Conservation (phyloP, 2,113 vertebrate genomes). For the Hystrix cristata region DNA sequence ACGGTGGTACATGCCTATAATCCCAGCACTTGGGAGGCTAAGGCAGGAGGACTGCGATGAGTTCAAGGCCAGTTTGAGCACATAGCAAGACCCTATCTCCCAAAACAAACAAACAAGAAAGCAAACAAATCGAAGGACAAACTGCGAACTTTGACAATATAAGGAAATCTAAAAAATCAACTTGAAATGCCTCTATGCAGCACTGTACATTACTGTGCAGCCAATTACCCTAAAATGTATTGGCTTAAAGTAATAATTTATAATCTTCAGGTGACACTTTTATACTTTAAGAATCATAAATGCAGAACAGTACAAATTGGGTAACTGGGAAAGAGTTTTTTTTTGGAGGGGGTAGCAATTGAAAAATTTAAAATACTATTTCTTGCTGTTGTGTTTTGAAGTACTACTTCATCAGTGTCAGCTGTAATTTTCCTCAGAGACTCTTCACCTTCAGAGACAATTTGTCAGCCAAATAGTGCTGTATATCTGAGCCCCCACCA, state of each 20-base stretch:
- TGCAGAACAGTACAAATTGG: background rate
- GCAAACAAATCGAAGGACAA: background rate
- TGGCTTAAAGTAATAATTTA: background rate
- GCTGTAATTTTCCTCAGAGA: background rate
- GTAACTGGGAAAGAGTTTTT: background rate
- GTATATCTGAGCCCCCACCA: background rate
- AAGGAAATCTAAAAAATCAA: background rate
- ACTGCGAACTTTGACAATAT: background rate
- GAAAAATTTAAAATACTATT: slow-evolving; percentile 2
- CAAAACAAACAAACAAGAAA: background rate
- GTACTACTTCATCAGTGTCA: background rate
- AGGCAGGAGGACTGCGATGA: background rate
- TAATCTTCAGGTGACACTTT: slow-evolving; percentile 12
- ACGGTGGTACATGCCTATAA: background rate
- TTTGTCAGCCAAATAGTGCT: background rate
- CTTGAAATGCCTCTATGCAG: background rate
- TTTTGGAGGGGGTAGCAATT: background rate
- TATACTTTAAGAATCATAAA: background rate
- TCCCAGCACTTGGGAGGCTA: background rate
- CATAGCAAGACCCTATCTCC: background rate
- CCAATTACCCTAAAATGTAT: background rate
- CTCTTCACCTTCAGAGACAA: background rate
- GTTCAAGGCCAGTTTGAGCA: background rate
- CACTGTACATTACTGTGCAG: background rate
- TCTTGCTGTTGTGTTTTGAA: slow-evolving; percentile 7